Percentiles rank a stretch among this genome's conserved stretches.
Conservation (phyloP, 2,797 vertebrate species). For the Cheirogaleus major region DNA sequence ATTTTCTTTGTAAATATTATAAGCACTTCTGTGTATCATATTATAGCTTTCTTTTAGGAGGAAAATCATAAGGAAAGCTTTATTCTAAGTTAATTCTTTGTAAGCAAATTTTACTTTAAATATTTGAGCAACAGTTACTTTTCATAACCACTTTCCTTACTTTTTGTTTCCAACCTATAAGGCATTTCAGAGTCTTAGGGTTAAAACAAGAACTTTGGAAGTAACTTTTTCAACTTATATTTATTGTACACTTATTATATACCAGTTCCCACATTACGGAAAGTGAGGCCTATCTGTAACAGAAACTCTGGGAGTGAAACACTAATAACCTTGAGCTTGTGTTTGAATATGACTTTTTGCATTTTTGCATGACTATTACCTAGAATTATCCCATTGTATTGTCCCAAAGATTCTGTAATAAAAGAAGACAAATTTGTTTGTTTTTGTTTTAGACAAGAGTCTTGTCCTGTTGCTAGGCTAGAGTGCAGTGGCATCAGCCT, state of each 20-base stretch:
- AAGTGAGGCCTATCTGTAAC: background rate
- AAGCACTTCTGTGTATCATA: background rate
- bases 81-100: conserved; percentile 5
- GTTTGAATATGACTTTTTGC: background rate
- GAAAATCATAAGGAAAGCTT: background rate
- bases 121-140: background rate
- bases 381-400: background rate
- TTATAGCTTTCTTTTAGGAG: background rate
- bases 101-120: conserved; percentile 24
- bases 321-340: background rate
- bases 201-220: conserved; percentile 31
- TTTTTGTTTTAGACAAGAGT: background rate
- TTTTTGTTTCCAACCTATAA: background rate
- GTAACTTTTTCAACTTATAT: background rate
- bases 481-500: too few relatives aligned
- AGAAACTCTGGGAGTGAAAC: background rate
- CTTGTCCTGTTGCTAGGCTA: too few relatives aligned
- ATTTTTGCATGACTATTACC: background rate
- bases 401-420: background rate
- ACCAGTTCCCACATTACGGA: background rate
- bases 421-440: background rate
- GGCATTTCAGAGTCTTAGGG: background rate
- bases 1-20: background rate
- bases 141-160: background rate
- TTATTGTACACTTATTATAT: background rate